Conservation (phyloP, 2,888 invertebrate species). For the Volucella bombylans region DNA sequence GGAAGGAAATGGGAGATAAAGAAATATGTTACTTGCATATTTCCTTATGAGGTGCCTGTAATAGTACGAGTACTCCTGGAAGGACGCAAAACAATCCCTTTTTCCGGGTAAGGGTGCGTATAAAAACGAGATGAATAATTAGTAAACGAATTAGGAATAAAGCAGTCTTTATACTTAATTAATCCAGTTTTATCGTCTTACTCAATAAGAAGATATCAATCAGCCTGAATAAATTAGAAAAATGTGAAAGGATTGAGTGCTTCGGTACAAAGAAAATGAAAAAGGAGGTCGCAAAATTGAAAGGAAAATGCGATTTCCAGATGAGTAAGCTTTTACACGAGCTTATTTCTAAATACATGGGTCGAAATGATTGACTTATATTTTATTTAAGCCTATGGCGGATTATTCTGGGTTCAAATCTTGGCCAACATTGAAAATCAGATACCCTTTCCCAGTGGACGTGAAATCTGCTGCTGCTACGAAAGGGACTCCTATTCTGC, state of each 20-base stretch:
- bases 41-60: background rate
- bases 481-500: no score
- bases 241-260: background rate
- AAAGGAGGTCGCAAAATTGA: background rate
- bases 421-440: no score
- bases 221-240: conserved; percentile 37
- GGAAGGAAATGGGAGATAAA: background rate
- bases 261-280: background rate
- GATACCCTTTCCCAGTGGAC: no score
- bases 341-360: no score
- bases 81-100: conserved; percentile 14
- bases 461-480: no score
- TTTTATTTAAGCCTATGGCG: no score
- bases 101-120: background rate
- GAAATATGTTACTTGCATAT: background rate
- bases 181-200: conserved; percentile 52
- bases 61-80: no score
- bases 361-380: no score
- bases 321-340: no score
- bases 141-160: conserved; percentile 48
- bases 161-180: conserved; percentile 52
- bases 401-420: no score
- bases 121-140: conserved; percentile 58
- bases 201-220: conserved; percentile 59
- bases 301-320: no score